These are phyloP conservation scores for Aspidiotus destructor DNA, from an alignment of 2,888 invertebrate genomes.

Conservation along the genomic window DNA sequence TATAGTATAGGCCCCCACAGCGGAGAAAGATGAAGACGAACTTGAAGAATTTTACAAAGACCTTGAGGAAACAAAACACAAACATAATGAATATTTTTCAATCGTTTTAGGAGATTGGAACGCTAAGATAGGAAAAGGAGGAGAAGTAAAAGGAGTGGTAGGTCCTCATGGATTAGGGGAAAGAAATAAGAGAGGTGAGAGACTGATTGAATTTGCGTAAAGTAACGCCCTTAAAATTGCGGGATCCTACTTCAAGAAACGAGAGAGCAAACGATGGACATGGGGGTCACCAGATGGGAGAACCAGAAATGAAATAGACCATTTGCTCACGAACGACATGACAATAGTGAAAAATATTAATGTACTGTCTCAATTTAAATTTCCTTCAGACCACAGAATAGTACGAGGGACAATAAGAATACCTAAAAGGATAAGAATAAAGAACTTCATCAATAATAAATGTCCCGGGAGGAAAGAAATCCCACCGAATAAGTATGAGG, in stretches of 20 bases:
- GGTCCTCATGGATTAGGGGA: neutral
- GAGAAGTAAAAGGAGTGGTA: neutral
- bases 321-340: neutral
- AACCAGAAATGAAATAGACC: neutral
- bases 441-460: neutral
- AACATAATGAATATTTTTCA: too few species aligned
- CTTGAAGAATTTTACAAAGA: too few species aligned
- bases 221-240: neutral
- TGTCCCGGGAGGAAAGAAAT: neutral
- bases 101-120: too few species aligned
- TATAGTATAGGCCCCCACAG: too few species aligned
- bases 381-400: neutral
- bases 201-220: neutral
- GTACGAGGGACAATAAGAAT: neutral
- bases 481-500: neutral
- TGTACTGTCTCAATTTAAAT: neutral
- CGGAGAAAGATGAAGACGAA: too few species aligned
- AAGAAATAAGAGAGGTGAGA: neutral
- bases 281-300: neutral
- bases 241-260: neutral
- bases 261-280: neutral
- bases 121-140: too few species aligned
- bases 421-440: neutral
- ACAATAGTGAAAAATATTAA: neutral
- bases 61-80: too few species aligned